phyloP scores from a whole-genome alignment of 2,797 vertebrate genomes.

The Dallia pectoralis region DNA sequence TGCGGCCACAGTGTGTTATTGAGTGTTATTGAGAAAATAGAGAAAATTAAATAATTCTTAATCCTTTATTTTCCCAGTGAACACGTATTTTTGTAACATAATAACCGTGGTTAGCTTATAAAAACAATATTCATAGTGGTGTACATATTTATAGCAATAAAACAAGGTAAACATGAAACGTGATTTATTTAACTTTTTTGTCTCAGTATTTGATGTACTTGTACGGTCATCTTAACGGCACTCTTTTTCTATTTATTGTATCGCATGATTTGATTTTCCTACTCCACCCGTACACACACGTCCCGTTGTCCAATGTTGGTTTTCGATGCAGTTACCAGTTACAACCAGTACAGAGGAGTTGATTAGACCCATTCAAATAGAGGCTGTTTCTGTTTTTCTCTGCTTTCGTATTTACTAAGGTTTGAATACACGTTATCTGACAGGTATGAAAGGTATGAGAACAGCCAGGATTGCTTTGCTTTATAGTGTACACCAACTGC shows the following conservation, averaged over 20 bases:
- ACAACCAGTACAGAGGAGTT: slow-evolving; percentile 2
- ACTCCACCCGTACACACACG: neutral
- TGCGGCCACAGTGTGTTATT: slow-evolving; percentile 27
- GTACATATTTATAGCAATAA: neutral
- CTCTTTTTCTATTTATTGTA: neutral
- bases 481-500: slow-evolving; percentile 21
- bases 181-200: neutral
- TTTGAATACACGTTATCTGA: neutral
- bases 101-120: neutral
- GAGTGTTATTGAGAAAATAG: too few species aligned
- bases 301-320: neutral
- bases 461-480: neutral
- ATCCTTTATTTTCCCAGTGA: neutral
- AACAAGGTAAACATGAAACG: neutral
- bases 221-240: too few species aligned
- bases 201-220: too few species aligned
- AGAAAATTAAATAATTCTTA: neutral
- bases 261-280: neutral
- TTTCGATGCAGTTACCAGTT: neutral
- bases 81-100: neutral
- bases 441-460: neutral
- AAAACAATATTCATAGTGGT: neutral
- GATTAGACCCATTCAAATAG: neutral
- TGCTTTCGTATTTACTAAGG: neutral
- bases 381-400: neutral